A percentile compares a stretch with the other conserved stretches of the same genome.
Conservation (phyloP, 2,113 vertebrate species). For the Catharus bicknelli region DNA sequence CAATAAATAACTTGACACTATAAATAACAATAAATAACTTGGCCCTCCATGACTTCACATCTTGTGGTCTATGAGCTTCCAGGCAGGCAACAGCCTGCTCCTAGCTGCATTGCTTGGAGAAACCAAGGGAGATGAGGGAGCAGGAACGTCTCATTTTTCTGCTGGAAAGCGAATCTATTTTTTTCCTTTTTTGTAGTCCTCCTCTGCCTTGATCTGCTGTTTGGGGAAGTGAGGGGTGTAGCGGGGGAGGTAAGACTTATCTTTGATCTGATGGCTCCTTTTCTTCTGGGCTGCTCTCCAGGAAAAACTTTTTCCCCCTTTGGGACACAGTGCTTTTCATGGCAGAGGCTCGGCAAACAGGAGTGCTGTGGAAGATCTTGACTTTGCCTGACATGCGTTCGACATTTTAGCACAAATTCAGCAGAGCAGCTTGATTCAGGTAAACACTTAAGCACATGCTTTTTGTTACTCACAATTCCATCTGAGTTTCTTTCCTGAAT, state of each 20-base stretch:
- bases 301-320: neutral
- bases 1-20: constrained; percentile 11
- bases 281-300: constrained; percentile 6
- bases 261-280: constrained; percentile 46
- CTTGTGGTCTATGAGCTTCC: neutral
- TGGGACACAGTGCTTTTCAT: neutral
- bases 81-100: neutral
- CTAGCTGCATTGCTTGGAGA: neutral
- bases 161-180: neutral
- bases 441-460: constrained; percentile 27
- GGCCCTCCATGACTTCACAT: neutral
- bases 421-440: constrained; percentile 29
- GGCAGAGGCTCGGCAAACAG: neutral
- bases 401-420: constrained; percentile 18
- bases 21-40: constrained; percentile 28
- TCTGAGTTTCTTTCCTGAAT: constrained; percentile 1
- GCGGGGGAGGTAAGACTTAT: constrained; percentile 10
- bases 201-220: neutral
- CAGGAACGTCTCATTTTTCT: neutral
- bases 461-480: constrained; percentile 17
- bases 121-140: neutral
- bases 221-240: constrained; percentile 23
- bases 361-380: neutral
- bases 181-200: neutral
- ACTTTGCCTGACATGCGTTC: neutral